Evolutionary conservation across 2,797 vertebrate genomes (phyloP).

Genomic region (Crocodylus rhombifer): DNA sequence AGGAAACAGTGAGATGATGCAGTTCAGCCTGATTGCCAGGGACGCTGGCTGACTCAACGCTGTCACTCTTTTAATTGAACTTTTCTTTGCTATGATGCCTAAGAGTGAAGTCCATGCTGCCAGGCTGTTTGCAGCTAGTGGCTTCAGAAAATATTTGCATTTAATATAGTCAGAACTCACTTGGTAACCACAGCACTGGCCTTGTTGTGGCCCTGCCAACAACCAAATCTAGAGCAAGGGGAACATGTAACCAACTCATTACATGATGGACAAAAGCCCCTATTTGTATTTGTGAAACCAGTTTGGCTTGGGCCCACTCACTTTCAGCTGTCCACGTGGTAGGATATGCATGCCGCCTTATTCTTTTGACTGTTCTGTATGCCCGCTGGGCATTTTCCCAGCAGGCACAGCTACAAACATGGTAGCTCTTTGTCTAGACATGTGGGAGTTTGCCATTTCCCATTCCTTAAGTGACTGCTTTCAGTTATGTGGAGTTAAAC

Average conservation of each 20-base stretch:
- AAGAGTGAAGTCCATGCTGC: neutral
- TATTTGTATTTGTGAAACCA: neutral
- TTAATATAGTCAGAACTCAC: neutral
- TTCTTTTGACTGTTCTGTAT: neutral
- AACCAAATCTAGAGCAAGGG: neutral
- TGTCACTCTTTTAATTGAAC: neutral
- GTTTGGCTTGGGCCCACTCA: neutral
- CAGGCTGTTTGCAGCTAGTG: neutral
- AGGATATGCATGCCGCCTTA: neutral
- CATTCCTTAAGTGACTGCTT: no score
- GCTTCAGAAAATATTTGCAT: neutral
- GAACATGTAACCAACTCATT: neutral
- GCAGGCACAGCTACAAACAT: neutral
- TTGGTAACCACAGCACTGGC: neutral
- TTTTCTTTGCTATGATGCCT: neutral
- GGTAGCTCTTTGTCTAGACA: no score
- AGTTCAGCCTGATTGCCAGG: neutral
- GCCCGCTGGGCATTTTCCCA: neutral
- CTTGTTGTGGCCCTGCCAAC: neutral
- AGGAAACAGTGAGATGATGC: fast-evolving
- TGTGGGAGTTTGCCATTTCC: no score
- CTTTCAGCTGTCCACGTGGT: neutral
- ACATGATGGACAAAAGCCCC: neutral
- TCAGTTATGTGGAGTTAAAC: no score
- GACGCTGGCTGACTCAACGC: neutral